Base-by-base conservation (phyloP, 2,888 invertebrate genomes). In the Phortica okadai region DNA sequence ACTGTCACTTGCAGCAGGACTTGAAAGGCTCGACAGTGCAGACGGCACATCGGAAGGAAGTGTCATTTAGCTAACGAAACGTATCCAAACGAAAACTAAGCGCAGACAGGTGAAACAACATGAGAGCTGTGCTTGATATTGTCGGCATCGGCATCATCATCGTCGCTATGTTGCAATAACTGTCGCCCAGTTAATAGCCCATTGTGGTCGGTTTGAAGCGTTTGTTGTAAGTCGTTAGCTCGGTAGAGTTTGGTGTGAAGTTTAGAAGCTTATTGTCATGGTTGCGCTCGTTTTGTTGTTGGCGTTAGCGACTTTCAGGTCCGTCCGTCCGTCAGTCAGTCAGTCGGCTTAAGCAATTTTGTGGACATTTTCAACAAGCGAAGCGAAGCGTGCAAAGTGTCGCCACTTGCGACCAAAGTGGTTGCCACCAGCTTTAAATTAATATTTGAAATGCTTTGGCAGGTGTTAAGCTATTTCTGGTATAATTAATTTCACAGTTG, bases 401-500 rank as follows among this genome's bases (percentile, higher is more conserved):
- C 56, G 14, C 56, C 56, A 56, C 41, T 72, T 72, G 56, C n/a
- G 70, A 11, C 41, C 33, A 33, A 33, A 33, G 33, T 33, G 33
- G 33, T 33, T 41, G 41, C 8, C 6, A 64, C 33, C 64, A 41
- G 54, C 33, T 72, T 45, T 21, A 33, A 44, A 11, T 45, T 25
- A 56, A 72, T 54, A 45, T 41, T 72, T 33, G 14, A 6, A 10
- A 54, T 82, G 82, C 84, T 88, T 83, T 81, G 88, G 74, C 76
- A 88, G 86, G 81, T 88, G 87, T 88, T 85, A 88, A 86, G 87
- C 85, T 87, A 86, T 85, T 86, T 84, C 78, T 79, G 62, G 80
- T 33, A 33, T 33, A 33, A 33, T 33, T 33, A 33, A 33, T 33
- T 50, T 8, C 14, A 50, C 2, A 50, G 10, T 50, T 50, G 50